A percentile compares a stretch with the other conserved stretches of the same genome.
Evolutionary conservation across 2,888 invertebrate species (phyloP).

Genomic region (Mantis religiosa): DNA sequence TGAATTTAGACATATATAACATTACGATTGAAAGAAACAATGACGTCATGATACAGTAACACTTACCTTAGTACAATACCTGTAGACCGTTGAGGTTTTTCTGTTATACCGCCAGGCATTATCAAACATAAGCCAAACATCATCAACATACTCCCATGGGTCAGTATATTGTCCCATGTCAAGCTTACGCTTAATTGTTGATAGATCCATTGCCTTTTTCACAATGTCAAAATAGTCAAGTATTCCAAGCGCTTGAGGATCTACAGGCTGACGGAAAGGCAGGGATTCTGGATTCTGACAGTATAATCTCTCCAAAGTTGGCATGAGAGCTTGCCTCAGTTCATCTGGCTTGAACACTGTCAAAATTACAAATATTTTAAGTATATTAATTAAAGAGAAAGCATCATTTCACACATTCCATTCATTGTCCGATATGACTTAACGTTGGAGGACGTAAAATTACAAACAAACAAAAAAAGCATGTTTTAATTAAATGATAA

Average conservation of each 20-base stretch:
- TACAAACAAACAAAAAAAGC: no score
- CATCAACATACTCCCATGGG: slow-evolving; percentile 99
- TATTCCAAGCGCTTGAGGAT: slow-evolving; percentile 83
- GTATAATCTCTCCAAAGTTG: slow-evolving; percentile 89
- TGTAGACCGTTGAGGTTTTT: slow-evolving; percentile 95
- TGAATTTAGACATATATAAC: not conserved
- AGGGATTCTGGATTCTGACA: slow-evolving; percentile 92
- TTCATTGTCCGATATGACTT: no score
- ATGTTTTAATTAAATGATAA: no score
- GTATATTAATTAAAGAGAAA: no score
- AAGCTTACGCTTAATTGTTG: slow-evolving; percentile 88
- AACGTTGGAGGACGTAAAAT: no score
- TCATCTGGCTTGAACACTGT: slow-evolving; percentile 89
- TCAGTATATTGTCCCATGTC: slow-evolving; percentile 92
- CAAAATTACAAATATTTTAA: slow-evolving; percentile 23
- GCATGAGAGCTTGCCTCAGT: slow-evolving; percentile 83
- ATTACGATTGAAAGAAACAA: no score
- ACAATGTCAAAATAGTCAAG: slow-evolving; percentile 97
- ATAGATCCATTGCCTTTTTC: slow-evolving; percentile 94
- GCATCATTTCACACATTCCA: no score
- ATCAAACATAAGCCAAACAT: slow-evolving; percentile 99
- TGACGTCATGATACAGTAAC: not conserved
- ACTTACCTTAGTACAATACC: slow-evolving; percentile 94
- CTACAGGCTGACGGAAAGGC: slow-evolving; percentile 96
- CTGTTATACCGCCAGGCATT: slow-evolving; percentile 99